A percentile compares a stretch with the other conserved stretches of the same genome.
Evolutionary conservation across 2,797 vertebrate genomes (phyloP).

Genomic region (Gobionotothen gibberifrons): DNA sequence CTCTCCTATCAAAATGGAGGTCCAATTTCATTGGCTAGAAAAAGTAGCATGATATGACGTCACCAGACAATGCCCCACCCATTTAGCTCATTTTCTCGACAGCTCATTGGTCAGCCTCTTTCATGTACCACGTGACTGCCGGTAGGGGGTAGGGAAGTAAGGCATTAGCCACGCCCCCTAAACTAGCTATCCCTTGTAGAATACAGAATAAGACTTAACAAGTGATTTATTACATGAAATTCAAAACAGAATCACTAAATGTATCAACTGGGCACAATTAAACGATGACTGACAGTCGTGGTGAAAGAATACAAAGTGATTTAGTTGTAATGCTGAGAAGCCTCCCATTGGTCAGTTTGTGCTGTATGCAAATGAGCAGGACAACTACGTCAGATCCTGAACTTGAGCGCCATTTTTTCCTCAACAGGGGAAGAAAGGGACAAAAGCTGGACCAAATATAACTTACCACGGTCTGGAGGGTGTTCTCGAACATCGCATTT

Average conservation of each 20-base stretch:
- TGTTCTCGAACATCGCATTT: neutral
- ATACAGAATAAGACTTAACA: constrained; percentile 24
- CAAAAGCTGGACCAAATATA: constrained; percentile 72
- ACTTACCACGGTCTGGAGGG: constrained; percentile 32
- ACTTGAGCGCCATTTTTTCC: constrained; percentile 94
- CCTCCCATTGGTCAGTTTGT: constrained; percentile 86
- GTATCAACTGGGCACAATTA: neutral
- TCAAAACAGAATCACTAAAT: constrained; percentile 5
- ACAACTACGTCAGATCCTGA: constrained; percentile 90
- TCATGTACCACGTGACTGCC: constrained; percentile 72
- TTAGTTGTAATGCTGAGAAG: constrained; percentile 49
- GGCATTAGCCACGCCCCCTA: constrained; percentile 34
- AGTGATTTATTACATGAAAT: constrained; percentile 28
- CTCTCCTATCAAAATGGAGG: constrained; percentile 36
- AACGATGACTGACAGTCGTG: neutral
- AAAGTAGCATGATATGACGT: constrained; percentile 82
- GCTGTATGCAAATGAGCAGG: constrained; percentile 88
- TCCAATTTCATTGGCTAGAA: constrained; percentile 78
- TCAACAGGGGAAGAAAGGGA: constrained; percentile 80
- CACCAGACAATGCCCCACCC: constrained; percentile 66
- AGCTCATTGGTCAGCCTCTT: constrained; percentile 55
- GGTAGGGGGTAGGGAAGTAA: constrained; percentile 8
- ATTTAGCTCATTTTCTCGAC: constrained; percentile 82
- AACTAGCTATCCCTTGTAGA: constrained; percentile 62
- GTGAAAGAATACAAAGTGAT: constrained; percentile 60